Conservation (phyloP, 2,113 vertebrate genomes). For the Agapornis roseicollis region DNA sequence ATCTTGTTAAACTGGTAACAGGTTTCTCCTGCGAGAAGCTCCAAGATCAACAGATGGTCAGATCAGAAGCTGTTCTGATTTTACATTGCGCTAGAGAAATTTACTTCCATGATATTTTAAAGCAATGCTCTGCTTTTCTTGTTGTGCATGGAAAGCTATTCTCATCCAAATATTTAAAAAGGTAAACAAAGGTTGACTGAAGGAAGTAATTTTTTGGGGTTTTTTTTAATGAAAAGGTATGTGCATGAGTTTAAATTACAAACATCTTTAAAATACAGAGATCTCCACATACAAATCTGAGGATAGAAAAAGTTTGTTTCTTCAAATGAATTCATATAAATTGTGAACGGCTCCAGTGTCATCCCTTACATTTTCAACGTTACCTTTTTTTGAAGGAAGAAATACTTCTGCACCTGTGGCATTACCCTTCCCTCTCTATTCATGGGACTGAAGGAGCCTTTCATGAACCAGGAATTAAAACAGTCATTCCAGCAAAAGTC, state of each 20-base stretch:
- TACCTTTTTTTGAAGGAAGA: constrained; percentile 78
- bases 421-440: constrained; percentile 87
- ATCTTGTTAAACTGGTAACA: neutral
- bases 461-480: constrained; percentile 84
- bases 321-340: neutral
- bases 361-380: neutral
- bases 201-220: neutral
- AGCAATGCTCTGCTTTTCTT: neutral
- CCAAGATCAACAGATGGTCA: neutral
- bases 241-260: neutral
- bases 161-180: neutral
- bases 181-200: neutral
- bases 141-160: neutral
- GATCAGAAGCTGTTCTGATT: neutral
- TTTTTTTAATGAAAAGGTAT: neutral
- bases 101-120: neutral
- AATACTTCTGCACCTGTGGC: constrained; percentile 86
- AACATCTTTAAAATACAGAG: neutral
- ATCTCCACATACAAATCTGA: neutral
- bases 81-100: neutral
- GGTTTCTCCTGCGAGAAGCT: neutral
- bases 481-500: constrained; percentile 89
- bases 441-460: constrained; percentile 92
- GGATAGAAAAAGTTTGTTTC: neutral
- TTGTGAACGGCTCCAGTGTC: neutral